Evolutionary conservation across 1,140 invertebrate genomes (phyloP).

Genomic region (Pseudomyrmex concolor): DNA sequence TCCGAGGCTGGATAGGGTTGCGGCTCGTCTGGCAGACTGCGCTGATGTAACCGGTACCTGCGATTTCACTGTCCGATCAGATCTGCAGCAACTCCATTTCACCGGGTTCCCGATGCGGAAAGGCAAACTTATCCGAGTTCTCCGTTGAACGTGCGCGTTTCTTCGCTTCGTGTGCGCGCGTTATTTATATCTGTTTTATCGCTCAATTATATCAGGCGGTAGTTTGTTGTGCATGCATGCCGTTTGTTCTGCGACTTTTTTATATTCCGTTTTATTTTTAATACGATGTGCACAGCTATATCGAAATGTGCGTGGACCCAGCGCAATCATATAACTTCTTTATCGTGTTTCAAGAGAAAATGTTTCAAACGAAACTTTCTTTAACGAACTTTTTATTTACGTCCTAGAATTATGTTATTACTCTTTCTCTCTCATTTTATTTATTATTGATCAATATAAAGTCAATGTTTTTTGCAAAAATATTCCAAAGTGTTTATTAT

Average conservation of each 20-base stretch:
- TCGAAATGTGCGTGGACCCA: background rate
- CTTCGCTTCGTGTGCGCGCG: constrained; percentile 7
- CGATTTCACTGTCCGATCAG: constrained; percentile 78
- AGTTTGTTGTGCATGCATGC: background rate
- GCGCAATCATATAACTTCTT: background rate
- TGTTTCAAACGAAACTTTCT: background rate
- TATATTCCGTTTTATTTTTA: constrained; percentile 42
- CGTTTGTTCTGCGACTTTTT: constrained; percentile 2
- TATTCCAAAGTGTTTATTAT: background rate
- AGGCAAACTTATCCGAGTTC: constrained; percentile 74
- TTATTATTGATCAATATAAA: background rate
- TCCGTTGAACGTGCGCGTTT: constrained; percentile 7
- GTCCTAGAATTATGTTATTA: background rate
- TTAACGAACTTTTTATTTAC: background rate
- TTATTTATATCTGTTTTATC: constrained; percentile 28
- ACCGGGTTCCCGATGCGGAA: constrained; percentile 75
- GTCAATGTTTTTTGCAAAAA: background rate
- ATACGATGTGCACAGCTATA: background rate
- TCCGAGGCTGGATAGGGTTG: constrained; percentile 69
- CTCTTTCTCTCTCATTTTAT: background rate
- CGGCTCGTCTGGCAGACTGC: constrained; percentile 50
- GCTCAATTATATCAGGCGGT: constrained; percentile 6
- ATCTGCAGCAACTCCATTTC: constrained; percentile 76
- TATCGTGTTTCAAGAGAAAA: background rate
- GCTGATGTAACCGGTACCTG: constrained; percentile 70